Percentiles rank a stretch among this genome's conserved stretches.
These are phyloP conservation scores for Anarrhichthys ocellatus DNA, from an alignment of 2,113 vertebrate genomes.

Conservation along the genomic window DNA sequence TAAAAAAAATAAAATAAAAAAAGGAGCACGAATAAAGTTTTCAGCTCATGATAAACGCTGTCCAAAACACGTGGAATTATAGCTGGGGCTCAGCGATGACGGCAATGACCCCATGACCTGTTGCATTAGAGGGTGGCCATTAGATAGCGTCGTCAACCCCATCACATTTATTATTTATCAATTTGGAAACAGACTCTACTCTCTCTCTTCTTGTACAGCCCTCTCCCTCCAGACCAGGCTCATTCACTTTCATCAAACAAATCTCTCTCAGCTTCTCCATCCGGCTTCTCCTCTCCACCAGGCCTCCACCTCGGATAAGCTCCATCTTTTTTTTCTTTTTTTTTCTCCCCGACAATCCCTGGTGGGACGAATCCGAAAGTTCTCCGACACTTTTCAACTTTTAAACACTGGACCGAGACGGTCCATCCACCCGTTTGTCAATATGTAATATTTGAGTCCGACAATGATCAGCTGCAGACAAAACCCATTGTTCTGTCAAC, in stretches of 20 bases:
- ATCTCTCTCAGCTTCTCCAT: conserved; percentile 17
- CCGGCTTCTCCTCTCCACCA: conserved; percentile 18
- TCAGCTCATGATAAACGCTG: conserved; percentile 55
- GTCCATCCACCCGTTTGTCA: conserved; percentile 11
- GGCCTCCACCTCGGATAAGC: conserved; percentile 25
- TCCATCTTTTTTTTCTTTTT: neutral
- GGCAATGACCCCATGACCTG: conserved; percentile 64
- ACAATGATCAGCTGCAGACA: neutral
- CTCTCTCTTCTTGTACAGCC: conserved; percentile 36
- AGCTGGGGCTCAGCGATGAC: conserved; percentile 40
- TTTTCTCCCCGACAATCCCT: conserved; percentile 7
- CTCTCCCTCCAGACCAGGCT: conserved; percentile 27
- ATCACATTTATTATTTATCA: conserved; percentile 72
- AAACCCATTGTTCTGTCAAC: conserved; percentile 39
- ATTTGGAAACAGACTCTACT: conserved; percentile 47
- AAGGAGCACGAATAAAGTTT: conserved; percentile 57
- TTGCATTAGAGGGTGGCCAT: conserved; percentile 52
- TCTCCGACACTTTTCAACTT: conserved; percentile 25
- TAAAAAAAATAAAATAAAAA: conserved; percentile 18
- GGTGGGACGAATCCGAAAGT: conserved; percentile 35
- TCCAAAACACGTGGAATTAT: conserved; percentile 53
- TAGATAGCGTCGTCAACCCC: conserved; percentile 51
- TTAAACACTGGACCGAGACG: neutral
- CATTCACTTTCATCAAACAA: conserved; percentile 61
- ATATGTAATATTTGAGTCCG: neutral